phyloP scores from a whole-genome alignment of 2,113 vertebrate species.

The Bagarius yarrelli region DNA sequence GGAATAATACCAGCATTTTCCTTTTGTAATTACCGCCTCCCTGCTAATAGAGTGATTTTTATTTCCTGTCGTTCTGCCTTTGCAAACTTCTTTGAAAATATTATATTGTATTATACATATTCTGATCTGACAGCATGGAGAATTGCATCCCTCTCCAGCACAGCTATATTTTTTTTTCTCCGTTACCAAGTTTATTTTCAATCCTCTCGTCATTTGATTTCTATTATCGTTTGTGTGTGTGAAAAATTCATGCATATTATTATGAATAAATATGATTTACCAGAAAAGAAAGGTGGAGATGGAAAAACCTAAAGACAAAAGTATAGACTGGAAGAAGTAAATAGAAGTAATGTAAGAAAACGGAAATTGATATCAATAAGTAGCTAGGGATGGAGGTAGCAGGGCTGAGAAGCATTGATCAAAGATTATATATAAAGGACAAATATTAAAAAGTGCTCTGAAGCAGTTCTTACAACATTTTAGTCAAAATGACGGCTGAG shows the following conservation, averaged over 20 bases:
- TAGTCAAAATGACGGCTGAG: too few species aligned
- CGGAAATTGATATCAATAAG: background rate
- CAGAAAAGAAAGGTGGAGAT: background rate
- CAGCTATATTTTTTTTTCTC: background rate
- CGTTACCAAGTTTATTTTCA: background rate
- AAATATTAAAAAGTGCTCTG: background rate
- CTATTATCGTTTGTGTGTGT: background rate
- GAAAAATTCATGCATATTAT: background rate
- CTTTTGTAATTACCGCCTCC: conserved; percentile 35
- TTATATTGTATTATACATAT: background rate
- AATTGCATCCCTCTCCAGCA: conserved; percentile 29
- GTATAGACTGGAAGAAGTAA: background rate
- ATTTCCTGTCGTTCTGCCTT: conserved; percentile 17
- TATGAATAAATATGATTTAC: background rate
- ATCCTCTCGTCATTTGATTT: background rate
- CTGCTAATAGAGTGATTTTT: conserved; percentile 26
- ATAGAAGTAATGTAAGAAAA: background rate
- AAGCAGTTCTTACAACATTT: background rate
- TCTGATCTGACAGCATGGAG: conserved; percentile 38
- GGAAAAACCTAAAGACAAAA: background rate
- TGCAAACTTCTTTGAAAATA: conserved; percentile 14
- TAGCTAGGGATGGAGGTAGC: background rate
- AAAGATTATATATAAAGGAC: background rate
- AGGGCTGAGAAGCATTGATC: too few species aligned
- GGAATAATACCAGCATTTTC: conserved; percentile 32